These are phyloP conservation scores for Danionella cerebrum DNA, from an alignment of 2,113 vertebrate species.

Conservation along the genomic window DNA sequence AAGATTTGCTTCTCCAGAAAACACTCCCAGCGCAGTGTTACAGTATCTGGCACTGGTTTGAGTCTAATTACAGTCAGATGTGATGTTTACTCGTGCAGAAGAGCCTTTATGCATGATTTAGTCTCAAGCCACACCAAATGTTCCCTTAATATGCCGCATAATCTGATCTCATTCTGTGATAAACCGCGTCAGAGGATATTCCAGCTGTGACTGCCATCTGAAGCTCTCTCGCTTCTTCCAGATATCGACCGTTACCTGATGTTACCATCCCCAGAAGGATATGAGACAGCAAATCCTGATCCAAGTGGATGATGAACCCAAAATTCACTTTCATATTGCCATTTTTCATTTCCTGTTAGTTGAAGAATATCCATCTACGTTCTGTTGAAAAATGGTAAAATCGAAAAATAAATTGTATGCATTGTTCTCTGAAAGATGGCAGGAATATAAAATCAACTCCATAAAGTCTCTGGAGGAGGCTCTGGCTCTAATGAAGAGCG, in stretches of 20 bases:
- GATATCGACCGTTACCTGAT: not conserved
- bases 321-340: too few species aligned
- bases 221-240: not conserved
- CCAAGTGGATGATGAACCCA: too few species aligned
- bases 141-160: not conserved
- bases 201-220: not conserved
- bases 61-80: not conserved
- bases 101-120: constrained; percentile 8
- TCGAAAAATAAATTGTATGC: not conserved
- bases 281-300: not conserved
- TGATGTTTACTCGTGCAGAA: constrained; percentile 20
- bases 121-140: constrained; percentile 3
- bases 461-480: not conserved
- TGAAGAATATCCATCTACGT: too few species aligned
- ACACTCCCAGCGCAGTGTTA: not conserved
- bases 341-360: too few species aligned
- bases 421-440: not conserved
- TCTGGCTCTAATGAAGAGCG: not conserved
- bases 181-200: not conserved
- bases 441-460: not conserved
- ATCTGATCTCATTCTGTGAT: not conserved
- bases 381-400: too few species aligned
- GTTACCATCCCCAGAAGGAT: not conserved
- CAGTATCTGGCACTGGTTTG: not conserved
- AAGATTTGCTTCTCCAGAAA: not conserved